Percentiles rank a stretch among this genome's conserved stretches.
These are phyloP conservation scores for Chrysomela aeneicollis DNA, from an alignment of 2,888 invertebrate species.

Conservation along the genomic window DNA sequence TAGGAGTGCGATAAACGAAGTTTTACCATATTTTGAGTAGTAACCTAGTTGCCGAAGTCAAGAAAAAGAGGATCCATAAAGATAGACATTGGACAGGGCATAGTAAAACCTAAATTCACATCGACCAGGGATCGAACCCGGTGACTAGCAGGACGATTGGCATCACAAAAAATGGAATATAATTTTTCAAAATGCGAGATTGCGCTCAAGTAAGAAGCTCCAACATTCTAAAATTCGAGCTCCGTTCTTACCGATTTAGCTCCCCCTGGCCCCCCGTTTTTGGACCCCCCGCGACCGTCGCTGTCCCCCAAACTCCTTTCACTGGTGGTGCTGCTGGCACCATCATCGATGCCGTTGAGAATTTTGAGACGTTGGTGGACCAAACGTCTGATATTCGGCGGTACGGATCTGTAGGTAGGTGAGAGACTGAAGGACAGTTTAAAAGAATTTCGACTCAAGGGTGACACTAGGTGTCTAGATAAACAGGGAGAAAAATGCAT, in stretches of 20 bases:
- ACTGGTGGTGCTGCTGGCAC: neutral
- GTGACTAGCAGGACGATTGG: no score
- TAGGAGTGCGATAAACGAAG: no score
- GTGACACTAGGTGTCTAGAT: conserved; percentile 1
- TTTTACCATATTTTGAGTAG: no score
- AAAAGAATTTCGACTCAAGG: neutral
- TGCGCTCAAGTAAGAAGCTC: no score
- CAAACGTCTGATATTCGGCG: conserved; percentile 40
- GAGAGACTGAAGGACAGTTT: conserved; percentile 2
- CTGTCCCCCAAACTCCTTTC: neutral
- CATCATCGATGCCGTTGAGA: neutral
- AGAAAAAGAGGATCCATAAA: no score
- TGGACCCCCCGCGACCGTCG: neutral
- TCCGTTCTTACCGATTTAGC: neutral
- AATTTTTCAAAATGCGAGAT: no score
- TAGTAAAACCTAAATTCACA: no score
- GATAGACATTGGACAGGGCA: no score
- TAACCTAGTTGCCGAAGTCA: no score
- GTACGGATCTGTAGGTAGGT: conserved; percentile 30
- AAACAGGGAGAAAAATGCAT: neutral
- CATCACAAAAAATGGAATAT: no score
- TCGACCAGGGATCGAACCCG: no score
- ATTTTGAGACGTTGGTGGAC: conserved; percentile 29
- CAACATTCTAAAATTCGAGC: neutral
- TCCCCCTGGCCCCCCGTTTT: neutral